Percentiles rank a stretch among this genome's conserved stretches.
Conservation (phyloP, 1,140 invertebrate species). For the Branchinecta lindahli region DNA sequence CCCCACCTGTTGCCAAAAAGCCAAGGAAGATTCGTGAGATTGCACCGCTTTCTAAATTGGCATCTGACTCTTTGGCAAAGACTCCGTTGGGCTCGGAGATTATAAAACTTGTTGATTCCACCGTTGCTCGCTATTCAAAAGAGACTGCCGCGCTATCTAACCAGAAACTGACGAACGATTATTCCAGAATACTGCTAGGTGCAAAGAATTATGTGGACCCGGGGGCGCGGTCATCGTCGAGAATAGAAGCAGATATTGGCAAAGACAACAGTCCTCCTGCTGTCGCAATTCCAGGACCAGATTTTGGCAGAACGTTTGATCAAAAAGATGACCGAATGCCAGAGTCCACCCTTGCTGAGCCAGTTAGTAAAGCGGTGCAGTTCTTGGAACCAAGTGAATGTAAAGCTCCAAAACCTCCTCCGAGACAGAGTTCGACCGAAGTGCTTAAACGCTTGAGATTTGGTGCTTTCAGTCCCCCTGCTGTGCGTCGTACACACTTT, state of each 20-base stretch:
- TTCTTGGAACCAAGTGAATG: background rate
- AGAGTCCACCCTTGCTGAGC: background rate
- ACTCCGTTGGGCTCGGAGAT: background rate
- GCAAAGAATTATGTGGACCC: too few species aligned
- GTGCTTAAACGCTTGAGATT: background rate
- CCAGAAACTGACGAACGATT: background rate
- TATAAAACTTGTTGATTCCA: background rate
- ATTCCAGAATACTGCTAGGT: background rate
- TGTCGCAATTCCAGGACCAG: background rate
- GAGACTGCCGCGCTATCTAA: background rate
- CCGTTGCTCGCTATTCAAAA: background rate
- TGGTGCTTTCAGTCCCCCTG: constrained; percentile 1
- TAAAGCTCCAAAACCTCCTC: background rate
- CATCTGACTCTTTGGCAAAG: background rate
- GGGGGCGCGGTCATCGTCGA: too few species aligned
- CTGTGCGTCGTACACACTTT: background rate
- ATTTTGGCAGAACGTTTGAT: background rate
- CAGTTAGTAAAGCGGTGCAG: background rate
- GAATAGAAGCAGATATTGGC: background rate
- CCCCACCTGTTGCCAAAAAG: background rate
- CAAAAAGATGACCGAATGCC: background rate
- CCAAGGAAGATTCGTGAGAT: background rate
- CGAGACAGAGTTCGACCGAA: background rate
- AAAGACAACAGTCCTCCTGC: background rate
- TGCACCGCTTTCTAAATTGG: background rate